Base-by-base conservation (phyloP, 2,797 vertebrate genomes). In the Poliocrania exsul region DNA sequence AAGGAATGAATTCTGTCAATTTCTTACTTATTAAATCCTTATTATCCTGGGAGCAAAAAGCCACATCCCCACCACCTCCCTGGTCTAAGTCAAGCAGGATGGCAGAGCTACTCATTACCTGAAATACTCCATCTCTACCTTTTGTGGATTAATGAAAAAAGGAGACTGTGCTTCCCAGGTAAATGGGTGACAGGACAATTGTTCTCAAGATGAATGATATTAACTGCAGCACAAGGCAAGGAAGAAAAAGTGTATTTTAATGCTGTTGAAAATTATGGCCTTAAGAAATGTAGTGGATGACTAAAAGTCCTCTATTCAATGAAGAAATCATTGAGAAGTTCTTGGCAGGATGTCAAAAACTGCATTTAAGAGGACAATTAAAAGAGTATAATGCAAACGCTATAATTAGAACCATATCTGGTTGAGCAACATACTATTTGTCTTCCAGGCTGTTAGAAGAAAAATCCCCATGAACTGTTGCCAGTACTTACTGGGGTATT, bases 371-470 rank as follows among this genome's bases (percentile, higher is more conserved):
- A 95, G 95, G 97, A 97, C 96, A 98, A 98, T 98, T 97, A 97
- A 98, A 98, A 97, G 46, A 78, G 90, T 93, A 98, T 96, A 98
- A 98, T 95, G 90, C 81, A 95, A 97, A 96, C 35, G 6, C 94
- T 98, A 97, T 97, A 98, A 98, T 98, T 97, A 97, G 97, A 98
- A 98, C 97, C 95, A 88, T 98, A 97, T 97, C 95, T 97, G 75
- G 80, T 88, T 93, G 96, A 97, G 95, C 95, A 97, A 97, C 90
- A 96, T 84, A 88, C 67, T 97, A 93, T 96, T 97, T 97, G 94
- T 95, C 91, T 95, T 97, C 88, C 77, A 96, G 86, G 74, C 85
- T 81, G 50, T 95, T 96, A 95, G 96, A 56, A 91, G 96, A 88
- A 96, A 97, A 94, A 49, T 72, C 88, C 66, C 58, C 88, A 75